A percentile compares a stretch with the other conserved stretches of the same genome.
Evolutionary conservation across 2,888 invertebrate genomes (phyloP).

Genomic region (Drosophila nigricruria): DNA sequence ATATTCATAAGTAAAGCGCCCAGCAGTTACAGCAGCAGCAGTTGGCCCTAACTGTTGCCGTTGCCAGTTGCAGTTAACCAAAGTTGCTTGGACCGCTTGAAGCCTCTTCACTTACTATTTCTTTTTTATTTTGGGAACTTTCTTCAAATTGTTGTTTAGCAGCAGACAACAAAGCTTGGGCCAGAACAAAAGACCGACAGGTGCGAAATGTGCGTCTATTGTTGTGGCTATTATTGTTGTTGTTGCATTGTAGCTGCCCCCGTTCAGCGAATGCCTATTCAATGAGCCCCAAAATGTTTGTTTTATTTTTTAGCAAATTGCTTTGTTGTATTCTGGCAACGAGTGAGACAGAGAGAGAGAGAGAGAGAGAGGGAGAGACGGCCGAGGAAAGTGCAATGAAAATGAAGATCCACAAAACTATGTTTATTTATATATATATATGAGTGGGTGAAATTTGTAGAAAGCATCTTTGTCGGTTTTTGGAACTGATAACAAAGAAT

Average conservation of each 20-base stretch:
- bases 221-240: slow-evolving; percentile 35
- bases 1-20: slow-evolving; percentile 78
- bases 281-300: slow-evolving; percentile 67
- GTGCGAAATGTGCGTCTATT: slow-evolving; percentile 59
- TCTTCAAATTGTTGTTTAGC: slow-evolving; percentile 70
- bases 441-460: slow-evolving; percentile 74
- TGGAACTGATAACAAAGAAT: slow-evolving; percentile 65
- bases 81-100: slow-evolving; percentile 26
- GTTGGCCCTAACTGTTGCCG: slow-evolving; percentile 56
- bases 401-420: slow-evolving; percentile 58
- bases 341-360: neutral
- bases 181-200: slow-evolving; percentile 53
- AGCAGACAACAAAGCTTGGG: slow-evolving; percentile 46
- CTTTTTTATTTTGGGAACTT: slow-evolving; percentile 54
- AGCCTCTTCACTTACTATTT: slow-evolving; percentile 1
- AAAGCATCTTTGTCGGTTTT: slow-evolving; percentile 64
- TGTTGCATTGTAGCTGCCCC: slow-evolving; percentile 47
- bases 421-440: slow-evolving; percentile 13
- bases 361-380: slow-evolving; percentile 26
- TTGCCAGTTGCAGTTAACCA: slow-evolving; percentile 61
- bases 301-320: slow-evolving; percentile 78
- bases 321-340: slow-evolving; percentile 66
- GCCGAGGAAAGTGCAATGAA: slow-evolving; percentile 72
- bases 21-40: slow-evolving; percentile 7
- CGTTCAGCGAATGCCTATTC: slow-evolving; percentile 36